Evolutionary conservation across 2,113 vertebrate genomes (phyloP).

Genomic region (Nerophis lumbriciformis): DNA sequence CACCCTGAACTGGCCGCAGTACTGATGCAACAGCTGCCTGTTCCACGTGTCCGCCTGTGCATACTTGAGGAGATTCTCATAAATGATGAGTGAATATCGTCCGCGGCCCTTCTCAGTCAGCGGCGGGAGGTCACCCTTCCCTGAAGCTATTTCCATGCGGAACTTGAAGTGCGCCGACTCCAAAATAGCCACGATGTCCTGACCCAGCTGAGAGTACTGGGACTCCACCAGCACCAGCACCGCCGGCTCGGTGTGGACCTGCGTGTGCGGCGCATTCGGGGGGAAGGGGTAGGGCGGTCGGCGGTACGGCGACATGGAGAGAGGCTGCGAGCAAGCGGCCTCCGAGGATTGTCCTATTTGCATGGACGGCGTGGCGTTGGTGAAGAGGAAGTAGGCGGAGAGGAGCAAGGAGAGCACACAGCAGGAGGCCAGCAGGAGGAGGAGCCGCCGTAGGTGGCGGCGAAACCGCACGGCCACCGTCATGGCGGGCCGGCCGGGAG

Average conservation of each 20-base stretch:
- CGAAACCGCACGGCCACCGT: slow-evolving; percentile 85
- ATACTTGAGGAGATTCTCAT: slow-evolving; percentile 94
- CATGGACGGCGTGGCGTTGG: slow-evolving; percentile 84
- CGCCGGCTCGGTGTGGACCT: slow-evolving; percentile 80
- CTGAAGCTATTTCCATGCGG: slow-evolving; percentile 89
- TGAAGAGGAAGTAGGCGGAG: slow-evolving; percentile 92
- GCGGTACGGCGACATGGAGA: slow-evolving; percentile 77
- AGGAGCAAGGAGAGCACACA: slow-evolving; percentile 87
- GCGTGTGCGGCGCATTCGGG: slow-evolving; percentile 79
- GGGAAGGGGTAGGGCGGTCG: slow-evolving; percentile 74
- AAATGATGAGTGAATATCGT: slow-evolving; percentile 86
- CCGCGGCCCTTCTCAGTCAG: slow-evolving; percentile 86
- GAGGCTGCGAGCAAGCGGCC: slow-evolving; percentile 76
- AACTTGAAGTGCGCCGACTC: slow-evolving; percentile 91
- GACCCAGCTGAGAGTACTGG: slow-evolving; percentile 95
- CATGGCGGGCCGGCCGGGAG: slow-evolving; percentile 68
- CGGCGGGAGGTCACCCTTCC: slow-evolving; percentile 91
- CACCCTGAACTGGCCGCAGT: slow-evolving; percentile 92
- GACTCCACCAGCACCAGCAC: slow-evolving; percentile 93
- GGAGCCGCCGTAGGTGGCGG: slow-evolving; percentile 84
- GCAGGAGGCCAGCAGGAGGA: slow-evolving; percentile 85
- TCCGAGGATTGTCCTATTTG: slow-evolving; percentile 77
- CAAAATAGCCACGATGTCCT: slow-evolving; percentile 90
- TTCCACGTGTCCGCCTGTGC: slow-evolving; percentile 91
- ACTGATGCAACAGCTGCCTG: slow-evolving; percentile 91